Conservation (phyloP, 1,140 invertebrate genomes). For the Holcopasites calliopsidis region DNA sequence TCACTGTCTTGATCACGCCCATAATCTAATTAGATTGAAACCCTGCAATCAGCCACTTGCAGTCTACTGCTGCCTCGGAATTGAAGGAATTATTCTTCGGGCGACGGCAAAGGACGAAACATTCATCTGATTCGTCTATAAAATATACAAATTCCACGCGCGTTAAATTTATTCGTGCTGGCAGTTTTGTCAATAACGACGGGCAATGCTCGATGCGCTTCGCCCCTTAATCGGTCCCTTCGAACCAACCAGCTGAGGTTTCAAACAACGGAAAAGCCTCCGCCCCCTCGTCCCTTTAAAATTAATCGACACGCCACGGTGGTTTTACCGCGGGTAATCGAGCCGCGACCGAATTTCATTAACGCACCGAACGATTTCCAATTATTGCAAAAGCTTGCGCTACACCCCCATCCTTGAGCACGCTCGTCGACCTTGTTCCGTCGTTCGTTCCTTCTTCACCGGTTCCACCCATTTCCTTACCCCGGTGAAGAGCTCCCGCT, state of each 20-base stretch:
- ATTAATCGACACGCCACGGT: slow-evolving; percentile 47
- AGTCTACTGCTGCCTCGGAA: background rate
- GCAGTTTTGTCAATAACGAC: background rate
- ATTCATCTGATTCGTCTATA: no score
- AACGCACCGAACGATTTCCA: slow-evolving; percentile 41
- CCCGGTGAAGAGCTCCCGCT: background rate
- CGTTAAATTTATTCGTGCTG: background rate
- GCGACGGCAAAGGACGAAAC: no score
- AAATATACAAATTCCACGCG: no score
- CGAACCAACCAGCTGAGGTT: background rate
- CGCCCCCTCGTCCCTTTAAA: background rate
- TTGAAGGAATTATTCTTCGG: no score
- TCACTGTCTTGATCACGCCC: background rate
- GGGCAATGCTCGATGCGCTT: background rate
- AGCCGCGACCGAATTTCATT: slow-evolving; percentile 51
- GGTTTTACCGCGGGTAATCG: slow-evolving; percentile 25
- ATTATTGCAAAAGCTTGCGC: no score
- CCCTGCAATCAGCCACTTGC: background rate
- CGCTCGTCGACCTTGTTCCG: background rate
- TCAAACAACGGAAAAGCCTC: slow-evolving; percentile 18
- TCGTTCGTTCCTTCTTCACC: background rate
- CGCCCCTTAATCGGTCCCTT: background rate
- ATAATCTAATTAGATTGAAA: background rate
- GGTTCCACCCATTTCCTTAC: background rate
- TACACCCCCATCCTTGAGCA: background rate